Evolutionary conservation across 2,797 vertebrate genomes (phyloP).

Genomic region (Crocidura indochinensis): DNA sequence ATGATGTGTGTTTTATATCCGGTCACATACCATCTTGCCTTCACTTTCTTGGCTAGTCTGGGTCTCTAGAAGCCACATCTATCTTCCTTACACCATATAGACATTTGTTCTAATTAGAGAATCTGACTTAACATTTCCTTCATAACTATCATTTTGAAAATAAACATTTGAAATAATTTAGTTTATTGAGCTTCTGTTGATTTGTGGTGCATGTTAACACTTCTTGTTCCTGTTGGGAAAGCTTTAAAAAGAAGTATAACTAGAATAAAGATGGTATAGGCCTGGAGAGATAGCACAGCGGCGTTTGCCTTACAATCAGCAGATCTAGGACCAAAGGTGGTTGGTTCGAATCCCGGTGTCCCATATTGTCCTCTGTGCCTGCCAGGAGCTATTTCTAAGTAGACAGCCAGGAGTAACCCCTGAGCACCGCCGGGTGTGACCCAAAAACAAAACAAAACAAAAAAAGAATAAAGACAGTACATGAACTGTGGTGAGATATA

Average conservation of each 20-base stretch:
- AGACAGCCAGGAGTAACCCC: no score
- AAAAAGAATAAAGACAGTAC: not conserved
- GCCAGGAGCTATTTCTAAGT: no score
- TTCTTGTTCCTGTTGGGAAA: not conserved
- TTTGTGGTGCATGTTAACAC: not conserved
- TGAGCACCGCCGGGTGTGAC: no score
- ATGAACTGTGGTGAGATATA: not conserved
- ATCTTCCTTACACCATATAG: not conserved
- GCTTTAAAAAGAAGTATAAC: not conserved
- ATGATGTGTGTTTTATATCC: not conserved
- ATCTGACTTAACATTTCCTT: not conserved
- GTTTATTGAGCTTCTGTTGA: not conserved
- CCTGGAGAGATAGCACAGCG: no score
- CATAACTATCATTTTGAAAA: slow-evolving; percentile 14
- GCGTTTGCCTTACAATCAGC: no score
- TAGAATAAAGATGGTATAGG: not conserved
- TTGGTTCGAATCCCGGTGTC: no score
- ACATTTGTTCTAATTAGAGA: slow-evolving; percentile 11
- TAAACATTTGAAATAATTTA: not conserved
- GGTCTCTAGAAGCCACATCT: not conserved
- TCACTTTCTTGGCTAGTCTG: not conserved
- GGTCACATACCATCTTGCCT: not conserved
- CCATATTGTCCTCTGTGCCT: no score
- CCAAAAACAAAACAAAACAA: no score
- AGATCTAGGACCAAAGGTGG: no score